Conservation (phyloP, 2,113 vertebrate genomes). For the Apteryx mantelli region DNA sequence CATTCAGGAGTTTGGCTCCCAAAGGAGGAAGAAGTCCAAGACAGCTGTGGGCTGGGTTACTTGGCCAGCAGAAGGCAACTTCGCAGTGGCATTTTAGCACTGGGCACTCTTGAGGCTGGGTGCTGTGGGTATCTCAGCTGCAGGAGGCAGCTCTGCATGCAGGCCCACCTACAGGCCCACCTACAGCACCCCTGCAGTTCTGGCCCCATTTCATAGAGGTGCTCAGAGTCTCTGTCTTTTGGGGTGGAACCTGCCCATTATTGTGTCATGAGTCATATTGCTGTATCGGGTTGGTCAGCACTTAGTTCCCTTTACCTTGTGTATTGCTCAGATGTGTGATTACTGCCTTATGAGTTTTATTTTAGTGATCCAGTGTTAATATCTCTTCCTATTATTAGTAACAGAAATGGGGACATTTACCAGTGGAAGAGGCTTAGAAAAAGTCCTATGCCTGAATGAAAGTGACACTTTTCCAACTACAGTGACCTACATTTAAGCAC, state of each 20-base stretch:
- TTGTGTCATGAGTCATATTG: rapidly evolving
- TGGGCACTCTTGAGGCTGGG: neutral
- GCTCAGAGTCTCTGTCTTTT: neutral
- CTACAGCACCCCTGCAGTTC: neutral
- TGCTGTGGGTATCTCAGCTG: neutral
- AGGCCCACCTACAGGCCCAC: neutral
- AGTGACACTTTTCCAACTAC: neutral
- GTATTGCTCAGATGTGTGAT: neutral
- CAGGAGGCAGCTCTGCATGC: rapidly evolving
- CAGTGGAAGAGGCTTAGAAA: neutral
- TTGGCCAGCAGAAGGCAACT: neutral
- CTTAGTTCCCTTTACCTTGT: neutral
- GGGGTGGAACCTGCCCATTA: neutral
- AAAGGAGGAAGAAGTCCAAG: neutral
- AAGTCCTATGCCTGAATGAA: neutral
- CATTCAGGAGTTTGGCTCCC: neutral
- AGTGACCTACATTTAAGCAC: neutral
- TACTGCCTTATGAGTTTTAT: neutral
- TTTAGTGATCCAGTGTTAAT: neutral
- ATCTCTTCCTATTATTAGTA: neutral
- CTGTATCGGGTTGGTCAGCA: neutral
- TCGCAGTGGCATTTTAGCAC: neutral
- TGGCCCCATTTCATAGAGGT: neutral
- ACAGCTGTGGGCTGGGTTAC: rapidly evolving
- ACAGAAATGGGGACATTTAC: neutral